Base-by-base conservation (phyloP, 2,888 invertebrate species). In the Calephelis perditalis region DNA sequence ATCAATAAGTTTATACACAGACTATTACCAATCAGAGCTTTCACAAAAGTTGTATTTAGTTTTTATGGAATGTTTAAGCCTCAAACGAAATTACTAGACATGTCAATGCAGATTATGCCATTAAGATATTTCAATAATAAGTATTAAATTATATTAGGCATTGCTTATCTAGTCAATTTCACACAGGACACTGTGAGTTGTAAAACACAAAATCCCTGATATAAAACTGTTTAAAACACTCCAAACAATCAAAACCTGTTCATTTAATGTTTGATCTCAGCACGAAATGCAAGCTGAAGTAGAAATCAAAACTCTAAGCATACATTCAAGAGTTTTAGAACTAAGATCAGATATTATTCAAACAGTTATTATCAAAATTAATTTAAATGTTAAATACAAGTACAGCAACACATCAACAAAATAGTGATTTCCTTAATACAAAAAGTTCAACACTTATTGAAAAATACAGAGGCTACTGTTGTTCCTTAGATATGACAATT, bases 41-140 rank as follows among this genome's bases (percentile, higher is more conserved):
- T 81, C 71, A 81, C 73, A 78, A 64, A 65, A 79, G 76, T 79
- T 81, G 80, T 79, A 77, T 77, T 73, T 73, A 77, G 78, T 81
- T 81, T 79, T 84, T 78, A 82, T 89, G 88, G 88, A 89, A 89
- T 89, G 88, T 89, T 86, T 82, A 83, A 86, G 86, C 86, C 81
- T 82, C 81, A 73, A 72, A 74, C 71, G 73, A 76, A 76, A 75
- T 78, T 81, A 81, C 82, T 81, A 81, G 78, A 81, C 78, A 82
- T 76, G 75, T 68, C 73, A 79, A 76, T 79, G 76, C 70, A 54
- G 35, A 73, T 67, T 60, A 54, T 64, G 59, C 57, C 45, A 44
- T 59, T 57, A 60, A 54, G 59, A 12, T 55, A 62, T 46, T 56
- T 54, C 54, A 37, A 56, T 12, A 35, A 40, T 56, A 49, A 10